phyloP scores from a whole-genome alignment of 2,113 vertebrate species.

The Hemibagrus wyckioides region DNA sequence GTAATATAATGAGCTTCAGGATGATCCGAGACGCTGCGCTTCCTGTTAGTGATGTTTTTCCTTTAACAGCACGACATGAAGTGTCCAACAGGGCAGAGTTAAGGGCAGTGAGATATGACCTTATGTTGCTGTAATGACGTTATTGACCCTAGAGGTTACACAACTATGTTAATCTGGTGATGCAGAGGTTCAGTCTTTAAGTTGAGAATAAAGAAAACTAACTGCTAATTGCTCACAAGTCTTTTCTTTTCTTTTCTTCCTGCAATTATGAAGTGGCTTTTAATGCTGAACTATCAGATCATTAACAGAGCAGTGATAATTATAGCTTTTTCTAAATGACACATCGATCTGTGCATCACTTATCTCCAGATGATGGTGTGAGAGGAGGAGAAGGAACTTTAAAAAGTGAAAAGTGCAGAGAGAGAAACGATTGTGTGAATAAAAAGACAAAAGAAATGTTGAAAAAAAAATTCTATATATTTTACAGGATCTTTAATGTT shows the following conservation, averaged over 20 bases:
- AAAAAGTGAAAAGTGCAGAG: neutral
- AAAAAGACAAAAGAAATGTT: neutral
- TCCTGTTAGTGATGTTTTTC: neutral
- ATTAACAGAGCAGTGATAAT: neutral
- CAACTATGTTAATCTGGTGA: neutral
- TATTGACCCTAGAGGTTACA: neutral
- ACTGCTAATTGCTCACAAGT: neutral
- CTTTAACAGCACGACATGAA: neutral
- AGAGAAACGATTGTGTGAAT: neutral
- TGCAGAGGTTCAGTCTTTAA: neutral
- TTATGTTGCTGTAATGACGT: neutral
- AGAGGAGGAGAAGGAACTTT: neutral
- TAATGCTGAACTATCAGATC: constrained; percentile 5
- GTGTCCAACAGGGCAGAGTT: neutral
- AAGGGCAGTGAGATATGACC: too few relatives aligned
- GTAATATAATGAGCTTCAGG: neutral
- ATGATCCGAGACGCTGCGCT: neutral
- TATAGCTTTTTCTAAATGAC: neutral
- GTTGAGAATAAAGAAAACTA: neutral
- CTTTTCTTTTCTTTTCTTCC: neutral
- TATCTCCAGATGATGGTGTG: neutral
- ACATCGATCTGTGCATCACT: neutral
- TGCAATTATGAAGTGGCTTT: neutral
- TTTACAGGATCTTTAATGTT: too few relatives aligned
- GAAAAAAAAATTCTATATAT: neutral